phyloP scores from a whole-genome alignment of 2,113 vertebrate species.

The Tylochromis polylepis region DNA sequence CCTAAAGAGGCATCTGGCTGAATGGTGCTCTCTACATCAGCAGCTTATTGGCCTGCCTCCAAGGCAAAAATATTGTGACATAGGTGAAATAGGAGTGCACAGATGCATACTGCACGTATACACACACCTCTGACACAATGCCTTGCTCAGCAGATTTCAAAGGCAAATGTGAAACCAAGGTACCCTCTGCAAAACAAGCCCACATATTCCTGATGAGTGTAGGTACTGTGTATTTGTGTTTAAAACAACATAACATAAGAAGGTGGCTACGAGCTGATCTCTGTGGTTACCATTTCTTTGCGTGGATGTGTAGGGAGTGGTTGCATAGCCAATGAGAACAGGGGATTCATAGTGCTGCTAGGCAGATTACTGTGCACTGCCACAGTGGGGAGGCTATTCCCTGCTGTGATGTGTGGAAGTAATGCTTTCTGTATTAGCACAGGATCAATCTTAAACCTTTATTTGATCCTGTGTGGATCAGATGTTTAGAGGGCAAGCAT shows the following conservation, averaged over 20 bases:
- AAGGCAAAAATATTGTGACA: conserved; percentile 11
- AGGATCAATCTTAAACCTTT: background rate
- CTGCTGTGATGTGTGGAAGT: background rate
- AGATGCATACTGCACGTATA: background rate
- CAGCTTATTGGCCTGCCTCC: conserved; percentile 1
- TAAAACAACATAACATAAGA: background rate
- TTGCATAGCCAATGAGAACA: conserved; percentile 43
- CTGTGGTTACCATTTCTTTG: conserved; percentile 50
- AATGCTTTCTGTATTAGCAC: background rate
- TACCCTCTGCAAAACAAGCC: background rate
- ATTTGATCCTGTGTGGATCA: background rate
- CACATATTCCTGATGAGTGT: background rate
- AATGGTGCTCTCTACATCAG: conserved; percentile 15
- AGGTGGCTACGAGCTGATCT: conserved; percentile 15
- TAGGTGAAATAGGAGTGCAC: background rate
- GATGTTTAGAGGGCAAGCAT: background rate
- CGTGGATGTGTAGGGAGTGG: conserved; percentile 49
- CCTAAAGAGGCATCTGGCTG: conserved; percentile 1
- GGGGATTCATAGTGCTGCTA: conserved; percentile 44
- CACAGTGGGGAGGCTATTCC: background rate
- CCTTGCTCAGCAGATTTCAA: conserved; percentile 21
- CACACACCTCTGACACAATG: background rate
- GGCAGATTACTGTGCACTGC: conserved; percentile 47
- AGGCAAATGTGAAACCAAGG: background rate
- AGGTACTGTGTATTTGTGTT: background rate